A percentile compares a stretch with the other conserved stretches of the same genome.
These are phyloP conservation scores for Melanerpes formicivorus DNA, from an alignment of 2,113 vertebrate genomes.

Conservation along the genomic window DNA sequence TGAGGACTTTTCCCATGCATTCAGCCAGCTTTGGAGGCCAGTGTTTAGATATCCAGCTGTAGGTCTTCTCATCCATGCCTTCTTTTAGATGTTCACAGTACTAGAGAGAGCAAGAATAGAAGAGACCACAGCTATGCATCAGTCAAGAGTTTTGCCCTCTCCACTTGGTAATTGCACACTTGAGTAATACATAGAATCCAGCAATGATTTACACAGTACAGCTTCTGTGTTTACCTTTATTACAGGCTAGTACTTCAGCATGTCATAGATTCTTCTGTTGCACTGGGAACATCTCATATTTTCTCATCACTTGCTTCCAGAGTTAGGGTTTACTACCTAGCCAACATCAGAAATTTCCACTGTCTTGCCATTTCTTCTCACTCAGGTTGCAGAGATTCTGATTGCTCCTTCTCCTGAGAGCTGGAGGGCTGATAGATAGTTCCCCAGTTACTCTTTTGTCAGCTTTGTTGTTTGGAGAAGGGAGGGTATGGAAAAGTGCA, in stretches of 20 bases:
- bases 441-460: not conserved
- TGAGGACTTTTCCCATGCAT: not conserved
- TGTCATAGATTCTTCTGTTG: not conserved
- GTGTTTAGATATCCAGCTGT: too few species aligned
- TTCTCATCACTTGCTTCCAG: not conserved
- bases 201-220: not conserved
- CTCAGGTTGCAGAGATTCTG: not conserved
- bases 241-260: not conserved
- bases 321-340: not conserved
- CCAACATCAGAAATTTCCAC: not conserved
- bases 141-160: not conserved
- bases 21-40: not conserved
- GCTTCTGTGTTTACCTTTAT: not conserved
- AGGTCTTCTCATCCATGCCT: not conserved
- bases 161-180: not conserved
- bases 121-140: not conserved
- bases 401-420: not conserved
- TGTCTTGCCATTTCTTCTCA: not conserved
- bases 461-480: not conserved
- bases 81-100: not conserved
- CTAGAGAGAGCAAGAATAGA: not conserved
- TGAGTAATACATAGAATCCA: not conserved
- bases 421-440: not conserved
- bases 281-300: not conserved
- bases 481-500: not conserved